Percentiles rank a stretch among this genome's conserved stretches.
phyloP scores from a whole-genome alignment of 2,113 vertebrate genomes.

The Bufo gargarizans region DNA sequence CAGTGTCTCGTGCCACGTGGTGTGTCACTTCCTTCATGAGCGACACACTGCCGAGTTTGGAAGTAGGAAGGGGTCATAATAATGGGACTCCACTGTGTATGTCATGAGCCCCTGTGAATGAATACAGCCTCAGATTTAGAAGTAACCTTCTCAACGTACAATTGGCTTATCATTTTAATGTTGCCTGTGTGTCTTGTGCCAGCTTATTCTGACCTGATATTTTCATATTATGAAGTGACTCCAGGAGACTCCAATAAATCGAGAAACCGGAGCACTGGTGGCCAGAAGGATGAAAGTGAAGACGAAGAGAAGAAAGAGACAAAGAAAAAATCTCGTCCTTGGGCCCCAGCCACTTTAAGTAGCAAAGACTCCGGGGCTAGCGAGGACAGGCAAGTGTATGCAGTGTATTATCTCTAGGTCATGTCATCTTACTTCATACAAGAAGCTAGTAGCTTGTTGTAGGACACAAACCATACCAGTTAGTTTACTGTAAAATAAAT shows the following conservation, averaged over 20 bases:
- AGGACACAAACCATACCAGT: too few species aligned
- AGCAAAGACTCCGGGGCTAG: conserved; percentile 80
- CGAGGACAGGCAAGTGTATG: conserved; percentile 81
- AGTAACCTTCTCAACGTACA: background rate
- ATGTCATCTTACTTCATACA: background rate
- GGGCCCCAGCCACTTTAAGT: conserved; percentile 77
- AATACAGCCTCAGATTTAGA: too few species aligned
- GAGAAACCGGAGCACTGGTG: conserved; percentile 78
- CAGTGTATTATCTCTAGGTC: background rate
- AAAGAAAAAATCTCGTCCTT: conserved; percentile 87
- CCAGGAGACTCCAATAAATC: conserved; percentile 83
- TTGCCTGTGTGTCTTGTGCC: background rate
- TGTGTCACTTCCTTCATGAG: too few species aligned
- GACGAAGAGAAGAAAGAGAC: conserved; percentile 87
- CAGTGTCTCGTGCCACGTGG: too few species aligned
- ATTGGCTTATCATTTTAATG: background rate
- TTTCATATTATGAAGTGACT: conserved; percentile 75
- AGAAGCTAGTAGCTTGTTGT: background rate
- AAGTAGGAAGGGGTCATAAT: too few species aligned
- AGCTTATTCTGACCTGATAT: background rate
- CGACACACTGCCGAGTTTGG: too few species aligned
- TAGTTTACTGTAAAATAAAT: too few species aligned
- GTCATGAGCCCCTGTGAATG: too few species aligned
- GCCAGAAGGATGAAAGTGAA: conserved; percentile 83
- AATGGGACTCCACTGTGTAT: too few species aligned